Conservation (phyloP, 2,888 invertebrate species). For the Epinotia bilunana region DNA sequence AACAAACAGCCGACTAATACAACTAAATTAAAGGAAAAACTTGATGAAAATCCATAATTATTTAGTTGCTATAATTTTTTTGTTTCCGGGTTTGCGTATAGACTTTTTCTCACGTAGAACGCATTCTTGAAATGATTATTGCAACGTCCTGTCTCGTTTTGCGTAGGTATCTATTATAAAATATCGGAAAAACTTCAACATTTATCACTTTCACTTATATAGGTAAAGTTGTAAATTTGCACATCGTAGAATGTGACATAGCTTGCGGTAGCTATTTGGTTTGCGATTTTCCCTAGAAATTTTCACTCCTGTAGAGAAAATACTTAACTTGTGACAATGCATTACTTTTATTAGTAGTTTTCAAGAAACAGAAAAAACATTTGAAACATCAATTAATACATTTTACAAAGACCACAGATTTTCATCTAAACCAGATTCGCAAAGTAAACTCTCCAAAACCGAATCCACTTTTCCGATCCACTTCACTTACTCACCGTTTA, state of each 20-base stretch:
- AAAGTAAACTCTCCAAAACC: neutral
- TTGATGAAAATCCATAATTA: neutral
- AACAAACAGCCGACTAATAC: neutral
- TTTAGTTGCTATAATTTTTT: neutral
- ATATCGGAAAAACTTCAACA: neutral
- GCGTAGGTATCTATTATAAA: no score
- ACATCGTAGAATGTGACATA: neutral
- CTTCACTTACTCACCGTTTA: constrained; percentile 33
- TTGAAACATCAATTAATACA: no score
- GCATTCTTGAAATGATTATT: neutral
- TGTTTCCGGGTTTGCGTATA: neutral
- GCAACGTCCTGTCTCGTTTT: neutral
- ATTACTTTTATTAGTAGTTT: neutral
- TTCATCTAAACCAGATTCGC: neutral
- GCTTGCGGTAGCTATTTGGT: neutral
- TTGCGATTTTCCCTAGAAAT: neutral
- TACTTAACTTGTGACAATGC: neutral
- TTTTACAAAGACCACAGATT: neutral
- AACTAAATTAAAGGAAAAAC: constrained; percentile 9
- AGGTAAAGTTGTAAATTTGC: neutral
- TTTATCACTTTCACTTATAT: constrained; percentile 13
- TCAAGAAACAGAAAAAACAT: neutral
- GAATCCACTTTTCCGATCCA: constrained; percentile 10
- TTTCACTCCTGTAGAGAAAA: neutral
- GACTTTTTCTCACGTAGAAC: neutral